Base-by-base conservation (phyloP, 2,888 invertebrate genomes). In the Micoletzkya japonica region DNA sequence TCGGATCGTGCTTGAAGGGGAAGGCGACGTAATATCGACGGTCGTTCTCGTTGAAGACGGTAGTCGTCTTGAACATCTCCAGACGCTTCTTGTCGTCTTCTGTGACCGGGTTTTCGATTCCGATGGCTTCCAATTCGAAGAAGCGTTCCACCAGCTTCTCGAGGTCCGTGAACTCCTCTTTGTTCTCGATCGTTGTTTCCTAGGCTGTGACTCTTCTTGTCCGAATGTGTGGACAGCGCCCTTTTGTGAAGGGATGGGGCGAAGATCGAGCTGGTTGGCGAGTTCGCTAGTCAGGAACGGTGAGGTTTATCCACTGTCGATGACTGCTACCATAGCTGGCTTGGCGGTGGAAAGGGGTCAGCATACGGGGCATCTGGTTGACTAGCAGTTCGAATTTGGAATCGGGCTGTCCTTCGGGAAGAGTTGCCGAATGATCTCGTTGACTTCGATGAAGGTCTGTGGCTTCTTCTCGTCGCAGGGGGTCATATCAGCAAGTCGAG, bases 41-140 rank as follows among this genome's bases (percentile, higher is more conserved):
- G 10, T 56, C 56, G 14, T 36, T 66, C 56, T 34, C 44, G 14
- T 61, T 49, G 61, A 20, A 61, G 49, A n/a, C 20, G 49, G 37
- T 54, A 20, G 52, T 64, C 10, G 24, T 10, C 1, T 26, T 20
- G 32, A 64, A 64, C 3, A 28, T 14, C 2, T 36, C 39, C 26
- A 26, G 28, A 26, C 54, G 36, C 20, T 54, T 50, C 7, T 6
- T n/a, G 6, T 44, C 30, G 49, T 64, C 64, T 28, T 64, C 37
- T 4, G 30, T 26, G 3, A 20, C 36, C 26, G 64, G 54, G 10
- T 52, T 36, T 20, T 64, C 64, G 26, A 64, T 64, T 4, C 64
- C 64, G 34, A 64, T n/a, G 14, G 52, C 17, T 14, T 64, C 64
- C 30, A 64, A 37, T 20, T 26, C 37, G 54, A 52, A 64, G 20